Percentiles rank a stretch among this genome's conserved stretches.
Evolutionary conservation across 2,888 invertebrate genomes (phyloP).

Genomic region (Nycteola revayana): DNA sequence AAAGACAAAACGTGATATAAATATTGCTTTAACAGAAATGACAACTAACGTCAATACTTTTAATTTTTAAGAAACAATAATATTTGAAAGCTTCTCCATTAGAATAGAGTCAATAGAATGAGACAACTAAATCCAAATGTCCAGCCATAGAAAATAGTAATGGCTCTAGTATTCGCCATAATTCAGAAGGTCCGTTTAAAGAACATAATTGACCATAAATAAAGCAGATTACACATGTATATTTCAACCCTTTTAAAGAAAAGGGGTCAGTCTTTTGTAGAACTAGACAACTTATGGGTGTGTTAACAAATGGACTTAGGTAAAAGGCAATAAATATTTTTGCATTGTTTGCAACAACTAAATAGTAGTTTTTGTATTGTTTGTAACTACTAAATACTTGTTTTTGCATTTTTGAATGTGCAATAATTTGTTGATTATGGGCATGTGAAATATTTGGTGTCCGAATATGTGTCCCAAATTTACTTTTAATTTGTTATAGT

Average conservation of each 20-base stretch:
- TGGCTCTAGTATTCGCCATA: conserved; percentile 48
- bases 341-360: conserved; percentile 22
- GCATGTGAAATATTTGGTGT: too few relatives aligned
- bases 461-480: too few relatives aligned
- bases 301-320: conserved; percentile 36
- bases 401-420: conserved; percentile 1
- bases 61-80: too few relatives aligned
- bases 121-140: conserved; percentile 60
- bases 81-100: conserved; percentile 27
- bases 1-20: too few relatives aligned
- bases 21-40: too few relatives aligned
- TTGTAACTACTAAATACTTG: conserved; percentile 4
- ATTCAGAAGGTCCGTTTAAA: conserved; percentile 55
- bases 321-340: conserved; percentile 31
- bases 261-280: conserved; percentile 36
- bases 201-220: conserved; percentile 80
- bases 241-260: conserved; percentile 50
- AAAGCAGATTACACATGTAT: conserved; percentile 71
- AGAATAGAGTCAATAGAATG: conserved; percentile 18
- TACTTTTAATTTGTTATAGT: too few relatives aligned
- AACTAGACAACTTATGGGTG: conserved; percentile 24
- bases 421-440: conserved; percentile 12
- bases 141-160: conserved; percentile 48
- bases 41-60: too few relatives aligned
- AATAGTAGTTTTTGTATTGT: too few relatives aligned